Conservation (phyloP, 1,140 invertebrate genomes). For the Trichonephila clavata region DNA sequence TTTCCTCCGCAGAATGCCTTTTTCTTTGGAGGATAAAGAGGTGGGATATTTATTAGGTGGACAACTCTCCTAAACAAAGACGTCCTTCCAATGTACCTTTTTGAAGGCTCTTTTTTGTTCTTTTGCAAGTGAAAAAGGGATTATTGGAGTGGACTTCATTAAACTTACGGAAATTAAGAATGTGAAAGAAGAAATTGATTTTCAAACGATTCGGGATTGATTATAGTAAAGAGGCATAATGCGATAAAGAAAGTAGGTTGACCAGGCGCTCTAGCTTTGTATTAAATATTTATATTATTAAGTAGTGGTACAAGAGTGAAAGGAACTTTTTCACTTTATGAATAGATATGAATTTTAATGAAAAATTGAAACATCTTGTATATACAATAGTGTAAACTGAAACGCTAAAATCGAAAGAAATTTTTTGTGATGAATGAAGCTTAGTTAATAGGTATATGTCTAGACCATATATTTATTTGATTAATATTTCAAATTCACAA, state of each 20-base stretch:
- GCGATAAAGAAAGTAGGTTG: too few relatives aligned
- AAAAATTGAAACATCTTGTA: too few relatives aligned
- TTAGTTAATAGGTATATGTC: neutral
- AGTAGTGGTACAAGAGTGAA: too few relatives aligned
- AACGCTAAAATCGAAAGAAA: too few relatives aligned
- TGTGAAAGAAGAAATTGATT: neutral
- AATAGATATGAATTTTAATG: too few relatives aligned
- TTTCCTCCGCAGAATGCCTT: constrained; percentile 26
- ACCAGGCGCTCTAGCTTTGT: too few relatives aligned
- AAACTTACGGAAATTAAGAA: neutral
- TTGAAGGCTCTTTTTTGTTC: neutral
- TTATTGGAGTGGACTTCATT: neutral
- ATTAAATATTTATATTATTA: too few relatives aligned
- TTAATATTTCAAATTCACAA: neutral
- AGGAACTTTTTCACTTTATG: too few relatives aligned
- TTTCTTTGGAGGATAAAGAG: constrained; percentile 4
- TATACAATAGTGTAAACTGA: too few relatives aligned
- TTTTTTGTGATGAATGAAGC: neutral
- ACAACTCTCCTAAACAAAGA: neutral
- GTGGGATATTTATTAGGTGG: constrained; percentile 34
- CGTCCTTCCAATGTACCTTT: neutral
- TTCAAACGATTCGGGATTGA: neutral
- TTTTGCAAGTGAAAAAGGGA: neutral
- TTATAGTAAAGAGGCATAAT: too few relatives aligned
- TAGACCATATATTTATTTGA: neutral